Base-by-base conservation (phyloP, 2,797 vertebrate species). In the Pygocentrus nattereri region DNA sequence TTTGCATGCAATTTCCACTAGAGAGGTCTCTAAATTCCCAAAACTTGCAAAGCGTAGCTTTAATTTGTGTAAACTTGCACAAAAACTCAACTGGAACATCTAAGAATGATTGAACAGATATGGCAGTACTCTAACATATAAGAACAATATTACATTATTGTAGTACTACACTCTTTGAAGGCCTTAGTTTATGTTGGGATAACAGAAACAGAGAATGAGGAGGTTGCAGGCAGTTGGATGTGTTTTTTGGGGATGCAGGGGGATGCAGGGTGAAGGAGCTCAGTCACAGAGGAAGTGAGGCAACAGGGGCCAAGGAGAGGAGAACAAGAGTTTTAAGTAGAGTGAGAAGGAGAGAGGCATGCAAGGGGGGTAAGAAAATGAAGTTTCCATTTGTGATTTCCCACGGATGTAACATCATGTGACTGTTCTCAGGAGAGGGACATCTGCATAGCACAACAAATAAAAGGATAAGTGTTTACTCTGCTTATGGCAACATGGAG, bases 381-480 rank as follows among this genome's bases (percentile, higher is more conserved):
- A 49, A 87, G 87, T 90, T 92, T 86, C 82, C 87, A 84, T 88
- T 90, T 86, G 79, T 78, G 54, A 84, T 92, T 94, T 95, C 93
- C 93, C 93, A 94, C 88, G 85, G 87, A 89, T 80, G 49, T 34
- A 2, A 77, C 77, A 83, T 87, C 92, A 88, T 85, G 81, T 84
- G 82, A 54, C 34, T 76, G 80, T 83, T 80, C 72, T 85, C 85
- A 49, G 80, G 85, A 89, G 83, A 88, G 85, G 80, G 85, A 84
- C 77, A 38, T 13, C 30, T 65, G 47, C 41, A 47, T 13, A 54
- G 50, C 73, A 74, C 72, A 81, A 78, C 77, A 88, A 90, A 79
- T 62, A 73, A 70, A 67, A 54, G 13, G 72, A 61, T 49, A 56
- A 72, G 62, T 78, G 80, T 87, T 67, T 82, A 62, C 78, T 81